These are phyloP conservation scores for Drosophila koepferae DNA, from an alignment of 2,888 invertebrate genomes.

Conservation along the genomic window DNA sequence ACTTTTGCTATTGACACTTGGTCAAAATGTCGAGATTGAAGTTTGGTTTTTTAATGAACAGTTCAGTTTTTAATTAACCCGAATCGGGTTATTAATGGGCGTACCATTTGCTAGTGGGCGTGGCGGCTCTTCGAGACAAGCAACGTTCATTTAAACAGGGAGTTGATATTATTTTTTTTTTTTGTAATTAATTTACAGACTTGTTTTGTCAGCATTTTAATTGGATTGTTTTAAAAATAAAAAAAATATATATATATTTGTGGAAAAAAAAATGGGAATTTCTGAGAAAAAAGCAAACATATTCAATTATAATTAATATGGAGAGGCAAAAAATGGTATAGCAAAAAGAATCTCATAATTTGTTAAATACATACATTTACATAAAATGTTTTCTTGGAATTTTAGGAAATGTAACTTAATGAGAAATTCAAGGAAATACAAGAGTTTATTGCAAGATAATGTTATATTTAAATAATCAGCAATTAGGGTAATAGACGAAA, in stretches of 20 bases:
- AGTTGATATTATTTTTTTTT: neutral
- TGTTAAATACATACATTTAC: no score
- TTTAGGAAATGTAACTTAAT: neutral
- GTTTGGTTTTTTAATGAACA: slow-evolving; percentile 34
- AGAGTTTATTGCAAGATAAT: neutral
- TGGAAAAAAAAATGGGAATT: neutral
- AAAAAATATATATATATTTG: no score
- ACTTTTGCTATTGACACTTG: slow-evolving; percentile 69
- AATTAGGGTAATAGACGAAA: no score
- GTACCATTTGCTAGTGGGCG: slow-evolving; percentile 1
- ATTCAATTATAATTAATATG: no score
- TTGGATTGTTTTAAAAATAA: neutral
- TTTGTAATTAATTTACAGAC: neutral
- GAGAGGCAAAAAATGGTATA: no score
- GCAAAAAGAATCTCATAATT: no score
- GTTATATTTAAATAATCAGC: no score
- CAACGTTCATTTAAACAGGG: neutral
- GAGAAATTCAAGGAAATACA: neutral
- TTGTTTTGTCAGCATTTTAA: neutral
- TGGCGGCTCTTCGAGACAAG: neutral
- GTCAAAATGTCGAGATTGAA: slow-evolving; percentile 26
- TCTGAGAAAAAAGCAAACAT: no score
- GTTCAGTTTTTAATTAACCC: slow-evolving; percentile 19
- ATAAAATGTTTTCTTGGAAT: neutral
- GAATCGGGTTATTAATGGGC: slow-evolving; percentile 42